Conservation (phyloP, 1,140 invertebrate species). For the Anoplophora glabripennis region DNA sequence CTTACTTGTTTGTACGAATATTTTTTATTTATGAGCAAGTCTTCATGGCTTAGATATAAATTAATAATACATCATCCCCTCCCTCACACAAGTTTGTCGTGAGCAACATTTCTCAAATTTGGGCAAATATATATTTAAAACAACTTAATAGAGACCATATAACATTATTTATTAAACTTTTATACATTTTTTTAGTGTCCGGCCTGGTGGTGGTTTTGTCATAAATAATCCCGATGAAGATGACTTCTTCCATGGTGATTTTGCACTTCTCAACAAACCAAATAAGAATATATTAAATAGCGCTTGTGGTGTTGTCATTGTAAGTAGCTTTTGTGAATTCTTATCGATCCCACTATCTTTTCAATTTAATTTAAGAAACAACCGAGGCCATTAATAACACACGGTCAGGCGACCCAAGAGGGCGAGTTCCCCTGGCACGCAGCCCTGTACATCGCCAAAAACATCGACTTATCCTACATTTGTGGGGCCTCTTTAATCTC, state of each 20-base stretch:
- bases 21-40: too few relatives aligned
- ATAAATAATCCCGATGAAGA: conserved; percentile 29
- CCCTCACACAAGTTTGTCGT: too few relatives aligned
- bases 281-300: conserved; percentile 11
- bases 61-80: too few relatives aligned
- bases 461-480: conserved; percentile 51
- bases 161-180: too few relatives aligned
- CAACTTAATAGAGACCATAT: too few relatives aligned
- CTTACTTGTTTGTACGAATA: conserved; percentile 2
- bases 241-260: conserved; percentile 41
- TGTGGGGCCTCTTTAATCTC: conserved; percentile 82
- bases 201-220: not conserved
- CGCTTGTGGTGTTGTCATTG: conserved; percentile 41
- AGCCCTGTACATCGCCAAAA: conserved; percentile 41
- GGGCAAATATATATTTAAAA: too few relatives aligned
- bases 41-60: too few relatives aligned
- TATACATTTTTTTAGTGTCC: conserved; percentile 1
- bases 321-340: conserved; percentile 21
- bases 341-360: not conserved
- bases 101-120: too few relatives aligned
- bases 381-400: conserved; percentile 42
- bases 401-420: conserved; percentile 42
- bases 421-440: conserved; percentile 46
- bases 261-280: conserved; percentile 19
- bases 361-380: conserved; percentile 26